phyloP scores from a whole-genome alignment of 2,113 vertebrate genomes.

The Hydropotes inermis region DNA sequence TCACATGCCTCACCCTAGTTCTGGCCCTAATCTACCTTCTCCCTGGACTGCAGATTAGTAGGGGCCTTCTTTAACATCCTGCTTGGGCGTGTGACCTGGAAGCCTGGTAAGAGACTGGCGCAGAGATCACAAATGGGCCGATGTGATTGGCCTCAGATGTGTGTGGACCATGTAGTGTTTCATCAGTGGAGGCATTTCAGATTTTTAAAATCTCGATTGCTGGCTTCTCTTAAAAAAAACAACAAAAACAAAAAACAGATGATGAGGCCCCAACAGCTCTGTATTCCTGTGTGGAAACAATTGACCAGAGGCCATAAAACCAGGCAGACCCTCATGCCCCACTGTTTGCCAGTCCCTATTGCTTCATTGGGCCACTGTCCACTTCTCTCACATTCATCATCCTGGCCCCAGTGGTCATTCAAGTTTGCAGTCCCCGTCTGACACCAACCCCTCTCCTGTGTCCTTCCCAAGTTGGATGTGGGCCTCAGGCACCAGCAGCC shows the following conservation, averaged over 20 bases:
- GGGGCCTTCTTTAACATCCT: background rate
- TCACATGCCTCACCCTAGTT: background rate
- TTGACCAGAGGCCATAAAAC: background rate
- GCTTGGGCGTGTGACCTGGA: background rate
- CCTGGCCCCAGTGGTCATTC: accelerated
- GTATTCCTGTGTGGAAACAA: background rate
- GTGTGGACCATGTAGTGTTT: background rate
- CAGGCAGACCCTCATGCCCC: background rate
- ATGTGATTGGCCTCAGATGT: too few species aligned
- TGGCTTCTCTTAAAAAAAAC: background rate
- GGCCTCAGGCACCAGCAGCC: background rate
- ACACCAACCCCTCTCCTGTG: accelerated
- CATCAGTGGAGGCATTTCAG: background rate
- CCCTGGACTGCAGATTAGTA: background rate
- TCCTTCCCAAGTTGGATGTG: accelerated
- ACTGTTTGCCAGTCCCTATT: background rate
- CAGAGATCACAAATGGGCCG: background rate
- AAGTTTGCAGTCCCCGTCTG: background rate
- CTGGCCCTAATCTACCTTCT: background rate
- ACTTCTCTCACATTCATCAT: background rate
- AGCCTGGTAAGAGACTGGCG: background rate
- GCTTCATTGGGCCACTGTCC: background rate
- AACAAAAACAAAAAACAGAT: background rate
- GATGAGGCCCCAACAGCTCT: too few species aligned
- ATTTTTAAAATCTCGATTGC: background rate